Evolutionary conservation across 2,888 invertebrate genomes (phyloP).

Genomic region (Plagodis dolabraria): DNA sequence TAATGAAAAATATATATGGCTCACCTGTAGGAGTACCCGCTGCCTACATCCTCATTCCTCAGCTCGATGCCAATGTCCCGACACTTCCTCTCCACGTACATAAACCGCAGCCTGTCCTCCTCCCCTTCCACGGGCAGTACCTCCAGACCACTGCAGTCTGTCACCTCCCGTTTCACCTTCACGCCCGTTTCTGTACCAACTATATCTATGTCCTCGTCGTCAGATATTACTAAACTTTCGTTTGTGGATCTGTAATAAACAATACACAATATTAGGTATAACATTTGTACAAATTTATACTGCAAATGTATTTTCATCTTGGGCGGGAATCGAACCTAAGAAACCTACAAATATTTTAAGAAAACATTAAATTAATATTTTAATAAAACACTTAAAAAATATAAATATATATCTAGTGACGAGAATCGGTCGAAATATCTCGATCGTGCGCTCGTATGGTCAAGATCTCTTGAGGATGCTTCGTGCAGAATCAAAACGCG

Average conservation of each 20-base stretch:
- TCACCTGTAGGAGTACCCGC: slow-evolving; percentile 73
- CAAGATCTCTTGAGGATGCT: no score
- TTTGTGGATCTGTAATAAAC: slow-evolving; percentile 10
- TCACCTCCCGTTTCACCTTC: slow-evolving; percentile 46
- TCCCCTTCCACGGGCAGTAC: slow-evolving; percentile 60
- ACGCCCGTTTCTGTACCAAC: slow-evolving; percentile 34
- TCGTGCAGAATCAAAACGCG: no score
- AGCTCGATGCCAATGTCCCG: slow-evolving; percentile 72
- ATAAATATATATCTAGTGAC: no score
- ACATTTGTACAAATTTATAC: no score
- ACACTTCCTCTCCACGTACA: slow-evolving; percentile 69
- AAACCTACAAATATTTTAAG: no score
- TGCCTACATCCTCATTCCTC: slow-evolving; percentile 72
- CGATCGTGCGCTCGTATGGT: no score
- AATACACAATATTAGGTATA: no score
- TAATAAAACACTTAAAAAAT: no score
- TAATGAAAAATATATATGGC: slow-evolving; percentile 23
- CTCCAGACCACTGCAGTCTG: slow-evolving; percentile 35
- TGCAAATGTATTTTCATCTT: no score
- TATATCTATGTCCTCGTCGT: slow-evolving; percentile 73
- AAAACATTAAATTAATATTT: no score
- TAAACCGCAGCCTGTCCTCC: slow-evolving; percentile 61
- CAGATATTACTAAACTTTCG: slow-evolving; percentile 40
- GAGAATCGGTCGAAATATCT: no score
- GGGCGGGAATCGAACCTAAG: no score